phyloP scores from a whole-genome alignment of 2,888 invertebrate species.

The Caenorhabditis becei region DNA sequence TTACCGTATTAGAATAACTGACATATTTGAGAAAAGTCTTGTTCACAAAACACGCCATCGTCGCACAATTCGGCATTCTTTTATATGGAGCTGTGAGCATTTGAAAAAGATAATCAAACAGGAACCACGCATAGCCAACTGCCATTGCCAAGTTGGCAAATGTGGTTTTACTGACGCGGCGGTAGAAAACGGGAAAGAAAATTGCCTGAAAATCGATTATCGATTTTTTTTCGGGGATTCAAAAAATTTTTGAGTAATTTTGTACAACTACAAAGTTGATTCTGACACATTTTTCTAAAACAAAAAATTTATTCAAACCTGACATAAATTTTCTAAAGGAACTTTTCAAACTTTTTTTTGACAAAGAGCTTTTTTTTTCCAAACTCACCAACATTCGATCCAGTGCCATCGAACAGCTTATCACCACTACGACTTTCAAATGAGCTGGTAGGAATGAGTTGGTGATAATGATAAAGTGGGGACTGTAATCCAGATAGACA shows the following conservation, averaged over 20 bases:
- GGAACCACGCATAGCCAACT: slow-evolving; percentile 42
- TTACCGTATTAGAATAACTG: slow-evolving; percentile 54
- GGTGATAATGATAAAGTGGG: slow-evolving; percentile 44
- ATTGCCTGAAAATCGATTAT: slow-evolving; percentile 27
- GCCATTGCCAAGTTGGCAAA: slow-evolving; percentile 39
- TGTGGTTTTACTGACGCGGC: slow-evolving; percentile 36
- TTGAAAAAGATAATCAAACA: slow-evolving; percentile 50
- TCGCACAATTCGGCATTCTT: slow-evolving; percentile 48
- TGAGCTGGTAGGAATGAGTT: slow-evolving; percentile 55
- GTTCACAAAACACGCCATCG: slow-evolving; percentile 53
- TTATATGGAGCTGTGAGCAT: slow-evolving; percentile 44
- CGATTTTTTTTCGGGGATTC: too few relatives aligned
- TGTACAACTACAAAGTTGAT: too few relatives aligned
- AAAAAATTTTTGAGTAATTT: too few relatives aligned
- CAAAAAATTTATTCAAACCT: too few relatives aligned
- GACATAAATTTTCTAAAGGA: too few relatives aligned
- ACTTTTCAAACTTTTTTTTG: too few relatives aligned
- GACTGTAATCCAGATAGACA: slow-evolving; percentile 51
- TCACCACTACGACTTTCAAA: slow-evolving; percentile 48
- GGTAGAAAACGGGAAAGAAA: slow-evolving; percentile 50
- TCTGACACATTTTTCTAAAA: too few relatives aligned
- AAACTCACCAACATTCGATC: slow-evolving; percentile 47
- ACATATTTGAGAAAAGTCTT: slow-evolving; percentile 43
- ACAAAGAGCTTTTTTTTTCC: not conserved
- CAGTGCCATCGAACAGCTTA: slow-evolving; percentile 53